Percentiles rank a stretch among this genome's conserved stretches.
These are phyloP conservation scores for Diadophis punctatus DNA, from an alignment of 2,113 vertebrate species.

Conservation along the genomic window DNA sequence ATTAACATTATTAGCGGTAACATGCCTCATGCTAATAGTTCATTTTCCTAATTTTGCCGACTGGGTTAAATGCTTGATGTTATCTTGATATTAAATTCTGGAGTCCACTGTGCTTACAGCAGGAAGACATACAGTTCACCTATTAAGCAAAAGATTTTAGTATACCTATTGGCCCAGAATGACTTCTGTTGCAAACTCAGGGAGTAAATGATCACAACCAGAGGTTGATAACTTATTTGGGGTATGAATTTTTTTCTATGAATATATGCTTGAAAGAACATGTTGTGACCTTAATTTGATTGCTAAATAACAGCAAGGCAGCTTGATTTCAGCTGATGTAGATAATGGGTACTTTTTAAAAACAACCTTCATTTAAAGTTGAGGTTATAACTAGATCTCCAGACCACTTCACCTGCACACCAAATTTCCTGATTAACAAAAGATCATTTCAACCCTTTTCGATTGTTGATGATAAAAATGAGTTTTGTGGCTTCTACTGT, in stretches of 20 bases:
- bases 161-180: neutral
- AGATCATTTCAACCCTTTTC: neutral
- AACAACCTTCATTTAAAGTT: neutral
- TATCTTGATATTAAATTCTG: neutral
- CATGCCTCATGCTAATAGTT: neutral
- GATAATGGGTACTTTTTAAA: neutral
- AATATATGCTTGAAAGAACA: neutral
- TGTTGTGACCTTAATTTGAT: neutral
- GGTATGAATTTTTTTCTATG: neutral
- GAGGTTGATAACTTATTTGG: neutral
- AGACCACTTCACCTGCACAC: neutral
- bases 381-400: neutral
- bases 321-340: neutral
- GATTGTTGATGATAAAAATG: neutral
- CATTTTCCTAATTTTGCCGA: constrained; percentile 5
- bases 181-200: constrained; percentile 15
- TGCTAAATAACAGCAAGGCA: neutral
- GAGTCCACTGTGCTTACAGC: neutral
- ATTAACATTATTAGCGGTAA: neutral
- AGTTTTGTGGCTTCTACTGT: neutral
- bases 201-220: constrained; percentile 20
- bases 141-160: neutral
- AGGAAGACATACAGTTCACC: neutral
- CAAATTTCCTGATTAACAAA: neutral
- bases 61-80: neutral